phyloP scores from a whole-genome alignment of 2,113 vertebrate genomes.

The Carassius gibelio region DNA sequence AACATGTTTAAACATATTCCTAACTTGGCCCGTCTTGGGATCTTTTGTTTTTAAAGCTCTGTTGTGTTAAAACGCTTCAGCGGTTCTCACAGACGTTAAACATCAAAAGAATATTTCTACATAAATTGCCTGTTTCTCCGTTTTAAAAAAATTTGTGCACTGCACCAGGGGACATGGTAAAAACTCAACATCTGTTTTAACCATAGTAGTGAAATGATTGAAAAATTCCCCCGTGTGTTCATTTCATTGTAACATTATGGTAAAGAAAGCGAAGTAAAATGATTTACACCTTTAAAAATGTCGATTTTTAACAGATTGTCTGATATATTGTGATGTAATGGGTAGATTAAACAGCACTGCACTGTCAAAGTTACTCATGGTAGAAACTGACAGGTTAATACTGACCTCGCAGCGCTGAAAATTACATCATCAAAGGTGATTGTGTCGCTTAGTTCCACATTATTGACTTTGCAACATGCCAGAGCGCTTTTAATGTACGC shows the following conservation, averaged over 20 bases:
- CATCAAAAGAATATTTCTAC: constrained; percentile 26
- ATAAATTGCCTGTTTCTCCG: constrained; percentile 5
- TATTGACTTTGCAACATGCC: background rate
- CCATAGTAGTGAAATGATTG: background rate
- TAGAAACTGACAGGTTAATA: background rate
- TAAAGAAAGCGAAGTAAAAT: background rate
- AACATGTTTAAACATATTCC: constrained; percentile 1
- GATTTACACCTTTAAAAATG: too few species aligned
- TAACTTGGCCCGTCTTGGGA: background rate
- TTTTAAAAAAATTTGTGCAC: background rate
- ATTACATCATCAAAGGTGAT: background rate
- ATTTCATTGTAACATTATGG: background rate
- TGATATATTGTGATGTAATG: too few species aligned
- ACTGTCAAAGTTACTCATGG: background rate
- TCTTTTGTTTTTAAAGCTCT: constrained; percentile 8
- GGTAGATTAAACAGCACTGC: background rate
- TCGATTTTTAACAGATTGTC: too few species aligned
- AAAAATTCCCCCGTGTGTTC: background rate
- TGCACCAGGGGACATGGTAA: background rate
- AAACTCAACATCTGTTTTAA: constrained; percentile 7
- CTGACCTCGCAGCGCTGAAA: background rate
- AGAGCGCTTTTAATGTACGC: background rate
- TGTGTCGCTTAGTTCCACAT: background rate
- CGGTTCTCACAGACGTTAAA: constrained; percentile 2
- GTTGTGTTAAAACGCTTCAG: background rate